Conservation (phyloP, 2,113 vertebrate species). For the Lota lota region DNA sequence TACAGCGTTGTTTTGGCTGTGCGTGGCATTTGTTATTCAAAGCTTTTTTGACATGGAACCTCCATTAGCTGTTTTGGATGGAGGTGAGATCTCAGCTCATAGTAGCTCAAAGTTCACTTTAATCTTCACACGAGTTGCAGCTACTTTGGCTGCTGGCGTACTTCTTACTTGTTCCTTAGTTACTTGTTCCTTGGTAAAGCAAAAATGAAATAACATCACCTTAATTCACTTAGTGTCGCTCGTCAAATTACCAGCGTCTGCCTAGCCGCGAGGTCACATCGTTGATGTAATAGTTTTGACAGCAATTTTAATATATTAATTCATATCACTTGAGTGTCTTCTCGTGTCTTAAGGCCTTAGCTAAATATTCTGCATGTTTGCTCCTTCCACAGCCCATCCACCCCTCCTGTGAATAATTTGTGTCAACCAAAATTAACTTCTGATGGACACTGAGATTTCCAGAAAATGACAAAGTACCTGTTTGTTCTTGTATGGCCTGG, state of each 20-base stretch:
- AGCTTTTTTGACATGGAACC: too few relatives aligned
- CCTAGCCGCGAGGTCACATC: slow-evolving; percentile 82
- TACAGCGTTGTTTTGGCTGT: neutral
- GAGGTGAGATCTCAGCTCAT: too few relatives aligned
- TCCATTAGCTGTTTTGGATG: too few relatives aligned
- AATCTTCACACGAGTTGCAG: too few relatives aligned
- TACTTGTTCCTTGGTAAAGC: too few relatives aligned
- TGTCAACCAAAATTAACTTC: slow-evolving; percentile 75
- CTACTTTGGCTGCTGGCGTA: too few relatives aligned
- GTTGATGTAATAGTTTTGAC: slow-evolving; percentile 90
- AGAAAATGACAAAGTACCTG: neutral
- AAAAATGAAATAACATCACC: neutral
- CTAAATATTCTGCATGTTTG: slow-evolving; percentile 91
- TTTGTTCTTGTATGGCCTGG: neutral
- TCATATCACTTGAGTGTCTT: slow-evolving; percentile 76
- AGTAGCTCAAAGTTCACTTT: too few relatives aligned
- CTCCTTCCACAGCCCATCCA: slow-evolving; percentile 70
- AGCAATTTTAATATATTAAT: slow-evolving; percentile 93
- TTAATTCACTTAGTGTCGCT: neutral
- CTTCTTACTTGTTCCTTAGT: too few relatives aligned
- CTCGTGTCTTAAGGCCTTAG: slow-evolving; percentile 84
- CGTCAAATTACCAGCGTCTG: slow-evolving; percentile 55
- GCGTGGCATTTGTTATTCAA: neutral
- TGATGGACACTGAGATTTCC: neutral
- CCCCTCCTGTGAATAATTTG: neutral